Conservation (phyloP, 2,113 vertebrate species). For the Crotalus viridis region DNA sequence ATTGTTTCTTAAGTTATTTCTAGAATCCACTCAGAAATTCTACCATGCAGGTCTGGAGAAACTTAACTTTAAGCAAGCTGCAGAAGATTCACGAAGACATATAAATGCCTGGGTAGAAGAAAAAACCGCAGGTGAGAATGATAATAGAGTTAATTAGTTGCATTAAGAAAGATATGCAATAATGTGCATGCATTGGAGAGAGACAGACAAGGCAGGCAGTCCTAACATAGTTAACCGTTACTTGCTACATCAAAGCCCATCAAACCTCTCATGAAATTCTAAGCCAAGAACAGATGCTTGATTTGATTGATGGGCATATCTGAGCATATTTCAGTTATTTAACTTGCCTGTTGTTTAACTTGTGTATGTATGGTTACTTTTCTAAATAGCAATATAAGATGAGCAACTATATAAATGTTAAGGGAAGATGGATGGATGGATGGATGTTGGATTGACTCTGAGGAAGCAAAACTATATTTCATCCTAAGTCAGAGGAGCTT, state of each 20-base stretch:
- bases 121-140: slow-evolving; percentile 79
- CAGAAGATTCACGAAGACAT: slow-evolving; percentile 74
- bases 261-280: background rate
- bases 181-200: background rate
- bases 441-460: background rate
- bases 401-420: background rate
- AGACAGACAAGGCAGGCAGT: background rate
- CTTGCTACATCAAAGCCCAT: background rate
- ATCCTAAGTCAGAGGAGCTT: background rate
- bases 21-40: slow-evolving; percentile 75
- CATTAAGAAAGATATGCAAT: background rate
- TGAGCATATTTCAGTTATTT: background rate
- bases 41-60: slow-evolving; percentile 81
- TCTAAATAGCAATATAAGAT: background rate
- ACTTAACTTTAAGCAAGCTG: slow-evolving; percentile 77
- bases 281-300: background rate
- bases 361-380: background rate
- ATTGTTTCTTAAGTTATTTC: slow-evolving; percentile 72
- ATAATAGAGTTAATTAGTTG: background rate
- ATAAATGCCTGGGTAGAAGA: slow-evolving; percentile 89
- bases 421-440: no score
- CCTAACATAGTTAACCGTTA: background rate
- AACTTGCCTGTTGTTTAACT: background rate
- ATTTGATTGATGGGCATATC: background rate
- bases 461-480: background rate